Conservation (phyloP, 2,797 vertebrate species). For the Acanthiza pusilla region DNA sequence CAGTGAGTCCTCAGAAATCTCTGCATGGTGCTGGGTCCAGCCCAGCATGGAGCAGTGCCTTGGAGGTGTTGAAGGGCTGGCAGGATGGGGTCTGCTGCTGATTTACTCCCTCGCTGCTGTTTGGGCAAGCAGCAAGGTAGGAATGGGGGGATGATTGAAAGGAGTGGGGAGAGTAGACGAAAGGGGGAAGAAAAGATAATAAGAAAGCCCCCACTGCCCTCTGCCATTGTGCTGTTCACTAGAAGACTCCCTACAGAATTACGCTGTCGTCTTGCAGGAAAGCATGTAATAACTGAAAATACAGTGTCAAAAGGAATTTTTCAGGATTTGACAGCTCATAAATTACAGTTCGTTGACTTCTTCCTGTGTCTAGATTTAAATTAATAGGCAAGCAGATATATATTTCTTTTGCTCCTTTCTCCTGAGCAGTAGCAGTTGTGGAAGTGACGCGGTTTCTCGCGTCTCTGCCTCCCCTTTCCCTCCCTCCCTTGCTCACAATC, state of each 20-base stretch:
- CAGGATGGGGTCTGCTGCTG: neutral
- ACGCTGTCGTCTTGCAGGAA: conserved; percentile 67
- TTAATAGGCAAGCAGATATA: conserved; percentile 73
- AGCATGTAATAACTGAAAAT: conserved; percentile 76
- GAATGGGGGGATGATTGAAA: conserved; percentile 23
- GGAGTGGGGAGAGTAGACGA: neutral
- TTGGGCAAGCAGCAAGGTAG: neutral
- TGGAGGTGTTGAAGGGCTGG: neutral
- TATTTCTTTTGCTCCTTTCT: conserved; percentile 64
- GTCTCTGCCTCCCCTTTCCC: neutral
- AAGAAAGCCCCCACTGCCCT: conserved; percentile 61
- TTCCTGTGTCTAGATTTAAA: conserved; percentile 73
- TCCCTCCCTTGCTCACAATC: neutral
- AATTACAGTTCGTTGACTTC: conserved; percentile 76
- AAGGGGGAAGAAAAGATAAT: conserved; percentile 54
- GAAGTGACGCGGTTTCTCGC: neutral
- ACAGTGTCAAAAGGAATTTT: conserved; percentile 77
- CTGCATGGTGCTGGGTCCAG: rapidly evolving
- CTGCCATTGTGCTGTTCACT: conserved; percentile 59
- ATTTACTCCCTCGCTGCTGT: neutral
- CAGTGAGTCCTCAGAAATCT: neutral
- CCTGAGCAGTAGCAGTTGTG: conserved; percentile 8
- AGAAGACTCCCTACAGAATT: conserved; percentile 69
- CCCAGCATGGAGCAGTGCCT: neutral
- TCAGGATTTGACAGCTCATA: conserved; percentile 76